phyloP scores from a whole-genome alignment of 2,888 invertebrate genomes.

The Bugula neritina region DNA sequence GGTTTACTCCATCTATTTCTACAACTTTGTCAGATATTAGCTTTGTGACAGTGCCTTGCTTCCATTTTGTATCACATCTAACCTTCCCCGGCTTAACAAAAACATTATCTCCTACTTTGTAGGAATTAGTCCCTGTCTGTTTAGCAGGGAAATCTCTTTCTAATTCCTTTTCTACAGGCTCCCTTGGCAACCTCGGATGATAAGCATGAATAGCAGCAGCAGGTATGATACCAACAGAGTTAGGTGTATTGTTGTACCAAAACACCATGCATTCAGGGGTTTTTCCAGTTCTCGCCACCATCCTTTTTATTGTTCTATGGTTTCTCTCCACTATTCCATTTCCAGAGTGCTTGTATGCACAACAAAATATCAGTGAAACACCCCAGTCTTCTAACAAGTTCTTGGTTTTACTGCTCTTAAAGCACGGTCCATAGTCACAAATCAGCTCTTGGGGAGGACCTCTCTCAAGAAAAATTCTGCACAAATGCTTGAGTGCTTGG shows the following conservation, averaged over 20 bases:
- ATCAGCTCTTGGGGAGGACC: too few relatives aligned
- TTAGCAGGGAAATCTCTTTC: background rate
- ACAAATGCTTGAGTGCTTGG: background rate
- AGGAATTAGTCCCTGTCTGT: too few relatives aligned
- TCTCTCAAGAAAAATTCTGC: background rate
- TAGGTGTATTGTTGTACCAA: too few relatives aligned
- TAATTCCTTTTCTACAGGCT: background rate
- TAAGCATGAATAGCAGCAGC: background rate
- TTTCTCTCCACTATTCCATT: background rate
- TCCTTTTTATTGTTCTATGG: too few relatives aligned
- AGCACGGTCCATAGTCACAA: too few relatives aligned
- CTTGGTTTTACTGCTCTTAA: too few relatives aligned
- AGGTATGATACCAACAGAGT: background rate
- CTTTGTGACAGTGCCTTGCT: too few relatives aligned
- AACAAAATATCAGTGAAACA: background rate
- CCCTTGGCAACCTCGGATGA: background rate
- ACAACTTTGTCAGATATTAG: background rate
- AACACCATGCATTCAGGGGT: too few relatives aligned
- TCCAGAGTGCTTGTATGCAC: conserved; percentile 9
- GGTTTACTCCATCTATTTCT: background rate
- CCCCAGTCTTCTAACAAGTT: background rate
- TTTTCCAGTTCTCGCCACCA: too few relatives aligned
- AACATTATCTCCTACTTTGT: too few relatives aligned
- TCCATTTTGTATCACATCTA: background rate
- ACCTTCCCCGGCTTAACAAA: background rate